phyloP scores from a whole-genome alignment of 2,113 vertebrate genomes.

The Cercopithecus mona region DNA sequence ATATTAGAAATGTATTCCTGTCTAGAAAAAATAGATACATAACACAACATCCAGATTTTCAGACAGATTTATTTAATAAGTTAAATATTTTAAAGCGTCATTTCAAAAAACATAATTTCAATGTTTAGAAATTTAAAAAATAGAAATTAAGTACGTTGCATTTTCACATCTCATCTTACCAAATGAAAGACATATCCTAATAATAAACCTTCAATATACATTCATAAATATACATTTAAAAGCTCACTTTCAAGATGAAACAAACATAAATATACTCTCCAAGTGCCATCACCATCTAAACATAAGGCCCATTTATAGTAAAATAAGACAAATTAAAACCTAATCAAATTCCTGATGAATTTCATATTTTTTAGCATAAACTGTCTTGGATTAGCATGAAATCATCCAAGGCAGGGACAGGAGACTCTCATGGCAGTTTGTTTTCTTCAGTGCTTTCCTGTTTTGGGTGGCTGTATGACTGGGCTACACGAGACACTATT shows the following conservation, averaged over 20 bases:
- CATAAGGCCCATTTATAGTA: background rate
- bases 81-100: background rate
- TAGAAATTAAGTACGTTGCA: background rate
- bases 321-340: background rate
- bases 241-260: background rate
- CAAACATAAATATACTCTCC: background rate
- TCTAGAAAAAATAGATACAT: background rate
- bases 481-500: background rate
- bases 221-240: background rate
- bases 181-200: background rate
- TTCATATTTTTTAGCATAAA: background rate
- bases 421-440: background rate
- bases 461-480: background rate
- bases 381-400: background rate
- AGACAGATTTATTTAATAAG: background rate
- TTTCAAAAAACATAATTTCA: background rate
- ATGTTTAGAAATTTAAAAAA: background rate
- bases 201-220: background rate
- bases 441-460: background rate
- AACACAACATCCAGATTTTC: background rate
- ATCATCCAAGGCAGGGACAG: background rate
- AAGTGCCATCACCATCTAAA: background rate
- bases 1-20: background rate
- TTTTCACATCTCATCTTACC: background rate
- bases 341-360: background rate